phyloP scores from a whole-genome alignment of 2,797 vertebrate species.

The Okamejei kenojei region DNA sequence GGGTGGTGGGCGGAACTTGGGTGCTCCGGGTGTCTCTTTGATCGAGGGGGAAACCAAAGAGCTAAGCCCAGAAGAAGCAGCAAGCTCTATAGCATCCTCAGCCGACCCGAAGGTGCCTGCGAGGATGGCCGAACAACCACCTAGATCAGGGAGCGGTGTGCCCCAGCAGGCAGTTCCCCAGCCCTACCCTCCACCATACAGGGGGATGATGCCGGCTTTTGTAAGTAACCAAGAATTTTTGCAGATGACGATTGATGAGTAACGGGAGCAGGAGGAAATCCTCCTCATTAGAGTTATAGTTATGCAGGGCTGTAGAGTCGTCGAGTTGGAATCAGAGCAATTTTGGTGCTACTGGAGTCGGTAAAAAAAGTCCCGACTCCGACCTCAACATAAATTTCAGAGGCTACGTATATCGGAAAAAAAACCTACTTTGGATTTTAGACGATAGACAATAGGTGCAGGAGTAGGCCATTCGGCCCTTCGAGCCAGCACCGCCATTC shows the following conservation, averaged over 20 bases:
- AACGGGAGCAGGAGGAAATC: background rate
- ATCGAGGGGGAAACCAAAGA: constrained; percentile 29
- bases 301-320: background rate
- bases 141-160: constrained; percentile 51
- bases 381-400: too few species aligned
- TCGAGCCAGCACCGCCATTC: too few species aligned
- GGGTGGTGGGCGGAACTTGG: constrained; percentile 96
- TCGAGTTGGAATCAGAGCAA: too few species aligned
- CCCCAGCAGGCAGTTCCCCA: constrained; percentile 67
- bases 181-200: constrained; percentile 76
- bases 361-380: too few species aligned
- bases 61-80: constrained; percentile 41
- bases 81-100: constrained; percentile 33
- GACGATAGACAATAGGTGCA: too few species aligned
- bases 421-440: too few species aligned
- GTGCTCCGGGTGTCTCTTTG: constrained; percentile 53
- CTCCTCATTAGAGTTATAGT: background rate
- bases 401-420: too few species aligned
- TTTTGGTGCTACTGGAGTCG: too few species aligned
- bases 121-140: constrained; percentile 51
- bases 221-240: constrained; percentile 59
- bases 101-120: constrained; percentile 27
- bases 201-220: constrained; percentile 84
- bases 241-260: background rate
- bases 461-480: too few species aligned